Conservation (phyloP, 2,888 invertebrate genomes). For the Calameuta pallipes region DNA sequence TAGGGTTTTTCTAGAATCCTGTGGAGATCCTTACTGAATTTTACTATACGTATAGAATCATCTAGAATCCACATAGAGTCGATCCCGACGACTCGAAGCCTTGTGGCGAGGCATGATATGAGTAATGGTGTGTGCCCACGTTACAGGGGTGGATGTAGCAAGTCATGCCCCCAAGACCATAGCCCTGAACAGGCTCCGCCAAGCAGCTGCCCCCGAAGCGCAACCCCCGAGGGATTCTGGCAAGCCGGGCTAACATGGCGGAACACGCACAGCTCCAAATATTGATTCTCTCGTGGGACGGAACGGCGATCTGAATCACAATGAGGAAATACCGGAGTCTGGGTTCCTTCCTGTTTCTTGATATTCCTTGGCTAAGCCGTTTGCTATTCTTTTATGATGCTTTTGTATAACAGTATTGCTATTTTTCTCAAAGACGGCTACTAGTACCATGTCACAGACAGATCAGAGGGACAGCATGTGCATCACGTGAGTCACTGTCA, state of each 20-base stretch:
- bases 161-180: conserved; percentile 61
- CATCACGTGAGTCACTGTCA: not conserved
- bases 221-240: conserved; percentile 46
- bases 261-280: conserved; percentile 60
- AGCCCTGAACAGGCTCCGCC: conserved; percentile 29
- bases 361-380: not conserved
- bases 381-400: not conserved
- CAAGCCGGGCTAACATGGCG: conserved; percentile 54
- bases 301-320: conserved; percentile 23
- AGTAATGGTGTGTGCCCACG: conserved; percentile 65
- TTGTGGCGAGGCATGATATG: conserved; percentile 64
- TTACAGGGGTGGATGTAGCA: conserved; percentile 58
- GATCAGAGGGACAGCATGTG: not conserved
- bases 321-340: conserved; percentile 17
- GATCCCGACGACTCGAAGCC: conserved; percentile 18
- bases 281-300: conserved; percentile 60
- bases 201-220: conserved; percentile 33
- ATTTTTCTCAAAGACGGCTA: not conserved
- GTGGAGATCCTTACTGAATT: not conserved
- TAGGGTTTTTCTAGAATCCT: not conserved
- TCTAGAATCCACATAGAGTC: conserved; percentile 1
- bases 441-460: not conserved
- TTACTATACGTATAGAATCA: not conserved
- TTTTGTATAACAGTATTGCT: not conserved
- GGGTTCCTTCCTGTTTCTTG: conserved; percentile 8